These are phyloP conservation scores for Stenolophus ochropezus DNA, from an alignment of 2,888 invertebrate species.

Conservation along the genomic window DNA sequence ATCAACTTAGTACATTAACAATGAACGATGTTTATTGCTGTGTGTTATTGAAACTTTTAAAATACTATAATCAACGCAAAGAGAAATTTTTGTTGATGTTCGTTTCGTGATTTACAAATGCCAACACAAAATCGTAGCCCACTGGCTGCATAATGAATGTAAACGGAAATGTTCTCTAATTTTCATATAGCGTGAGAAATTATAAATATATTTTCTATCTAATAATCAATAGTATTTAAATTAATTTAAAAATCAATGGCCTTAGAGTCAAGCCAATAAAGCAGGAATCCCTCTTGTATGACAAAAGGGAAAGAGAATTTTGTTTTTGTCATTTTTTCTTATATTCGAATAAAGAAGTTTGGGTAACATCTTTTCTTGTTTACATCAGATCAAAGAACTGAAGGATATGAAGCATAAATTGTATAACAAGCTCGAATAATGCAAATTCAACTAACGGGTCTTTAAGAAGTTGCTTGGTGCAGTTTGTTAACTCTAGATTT, in stretches of 20 bases:
- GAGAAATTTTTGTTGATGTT: not conserved
- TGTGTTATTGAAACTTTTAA: too few species aligned
- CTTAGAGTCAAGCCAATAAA: not conserved
- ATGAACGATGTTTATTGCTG: too few species aligned
- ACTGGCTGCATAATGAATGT: slow-evolving; percentile 8
- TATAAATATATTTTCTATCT: not conserved
- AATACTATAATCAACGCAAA: not conserved
- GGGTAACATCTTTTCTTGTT: slow-evolving; percentile 24
- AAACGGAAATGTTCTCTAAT: not conserved
- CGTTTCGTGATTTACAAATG: not conserved
- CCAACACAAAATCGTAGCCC: not conserved
- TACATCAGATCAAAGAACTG: slow-evolving; percentile 7
- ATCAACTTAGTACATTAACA: too few species aligned
- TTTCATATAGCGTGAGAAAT: slow-evolving; percentile 29
- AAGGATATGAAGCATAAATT: not conserved
- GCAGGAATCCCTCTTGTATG: not conserved
- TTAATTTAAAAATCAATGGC: not conserved
- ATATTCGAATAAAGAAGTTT: slow-evolving; percentile 10
- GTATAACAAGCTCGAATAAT: slow-evolving; percentile 8
- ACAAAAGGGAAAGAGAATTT: not conserved
- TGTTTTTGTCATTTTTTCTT: not conserved
- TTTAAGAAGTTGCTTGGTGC: not conserved
- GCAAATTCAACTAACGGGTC: not conserved
- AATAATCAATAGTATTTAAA: not conserved
- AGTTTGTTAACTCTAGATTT: not conserved